Evolutionary conservation across 2,888 invertebrate genomes (phyloP), one percentile per base, ranked within the genome.

Genomic region (Pseudococcus longispinus): DNA sequence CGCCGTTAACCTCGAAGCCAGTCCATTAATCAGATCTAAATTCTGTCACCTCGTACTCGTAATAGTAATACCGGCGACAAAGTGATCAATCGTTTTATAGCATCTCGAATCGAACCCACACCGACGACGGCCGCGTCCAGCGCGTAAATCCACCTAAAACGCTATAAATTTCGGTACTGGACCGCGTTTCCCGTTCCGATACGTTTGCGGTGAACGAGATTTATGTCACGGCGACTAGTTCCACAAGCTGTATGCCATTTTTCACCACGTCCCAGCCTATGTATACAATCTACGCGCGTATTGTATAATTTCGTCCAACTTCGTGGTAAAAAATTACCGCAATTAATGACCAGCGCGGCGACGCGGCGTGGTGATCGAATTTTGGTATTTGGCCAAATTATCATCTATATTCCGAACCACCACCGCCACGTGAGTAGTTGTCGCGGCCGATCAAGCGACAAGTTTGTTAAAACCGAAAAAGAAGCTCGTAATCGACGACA

Each of bases 401-500:
- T 70, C 70, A 29, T 70, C 29, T 65, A 5, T 55, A 55, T n/a
- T 55, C 6, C 4, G 23, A 23, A 26, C 18, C 29, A 20, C 70
- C 29, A 3, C 18, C n/a, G n/a, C n/a, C n/a, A n/a, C n/a, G n/a
- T n/a, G n/a, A n/a, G n/a, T n/a, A 26, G 70, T 29, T n/a, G 23
- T 65, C 65, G 23, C 23, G 20, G 8, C 60, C 20, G 44, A 46
- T 46, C 44, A 46, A 46, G 44, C 51, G 65, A 65, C 65, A 65
- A 65, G 65, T 65, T 65, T 65, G 65, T 65, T 65, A 65, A 65
- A 65, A 51, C 23, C 29, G 70, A 29, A 70, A 70, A 29, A 70
- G 70, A 29, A 70, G 70, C 70, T 70, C 70, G 70, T 70, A 70
- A 70, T 70, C 70, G 70, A 70, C 70, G 70, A 70, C 70, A 70